phyloP scores from a whole-genome alignment of 1,140 invertebrate species.

The Ostrea denselamellosa region DNA sequence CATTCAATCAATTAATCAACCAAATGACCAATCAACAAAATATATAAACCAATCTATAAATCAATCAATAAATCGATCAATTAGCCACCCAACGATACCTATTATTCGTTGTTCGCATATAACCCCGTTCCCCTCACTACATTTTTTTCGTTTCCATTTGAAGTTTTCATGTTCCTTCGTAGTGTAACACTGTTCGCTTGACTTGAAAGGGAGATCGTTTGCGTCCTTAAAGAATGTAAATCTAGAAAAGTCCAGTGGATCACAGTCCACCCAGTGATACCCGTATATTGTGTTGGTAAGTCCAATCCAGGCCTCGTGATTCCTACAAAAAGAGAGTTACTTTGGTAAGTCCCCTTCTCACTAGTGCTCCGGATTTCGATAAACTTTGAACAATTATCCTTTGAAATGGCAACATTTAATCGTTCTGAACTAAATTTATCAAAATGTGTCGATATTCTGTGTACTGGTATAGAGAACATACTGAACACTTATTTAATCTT shows the following conservation, averaged over 20 bases:
- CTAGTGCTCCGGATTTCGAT: no score
- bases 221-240: background rate
- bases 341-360: no score
- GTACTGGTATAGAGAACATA: no score
- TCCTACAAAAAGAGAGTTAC: background rate
- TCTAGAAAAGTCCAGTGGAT: background rate
- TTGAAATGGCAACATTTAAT: no score
- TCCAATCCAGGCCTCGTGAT: background rate
- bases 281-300: constrained; percentile 1
- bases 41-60: no score
- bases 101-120: background rate
- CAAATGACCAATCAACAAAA: no score
- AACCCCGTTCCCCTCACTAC: background rate
- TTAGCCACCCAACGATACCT: background rate
- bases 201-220: background rate
- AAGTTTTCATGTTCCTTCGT: background rate
- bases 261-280: background rate
- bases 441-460: no score
- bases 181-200: background rate
- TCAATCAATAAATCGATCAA: background rate
- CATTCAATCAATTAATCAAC: no score
- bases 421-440: no score
- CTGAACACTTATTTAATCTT: no score
- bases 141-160: background rate
- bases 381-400: no score